Evolutionary conservation across 2,797 vertebrate species (phyloP), one percentile per base, ranked within the genome.

Genomic region (Microcaecilia unicolor): DNA sequence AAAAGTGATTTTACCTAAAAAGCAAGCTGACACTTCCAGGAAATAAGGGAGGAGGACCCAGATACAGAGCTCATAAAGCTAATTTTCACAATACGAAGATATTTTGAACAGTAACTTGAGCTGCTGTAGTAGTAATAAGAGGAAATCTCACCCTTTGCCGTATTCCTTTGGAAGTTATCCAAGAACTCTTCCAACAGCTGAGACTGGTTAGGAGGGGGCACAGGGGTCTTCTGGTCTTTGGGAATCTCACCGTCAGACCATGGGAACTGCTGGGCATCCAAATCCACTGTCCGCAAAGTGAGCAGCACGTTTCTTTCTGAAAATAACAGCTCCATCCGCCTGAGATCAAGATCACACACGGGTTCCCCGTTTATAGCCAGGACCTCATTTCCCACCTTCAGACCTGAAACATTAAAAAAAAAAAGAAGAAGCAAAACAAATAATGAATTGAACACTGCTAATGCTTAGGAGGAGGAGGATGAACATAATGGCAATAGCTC

Each of bases 351-450:
- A 26, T 78, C 50, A 4, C 81, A 83, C 15, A 94, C 81, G 2
- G 70, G 56, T 26, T 78, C 80, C 45, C 86, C 83, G 15, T 93
- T 93, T 55, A 95, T 76, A 49, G 74, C 79, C 51, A 90, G 55
- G 58, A 95, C 89, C 68, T 94, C 92, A 21, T 89, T 91, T 6
- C 87, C 87, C 18, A 84, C 81, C 51, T 83, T 78, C 49, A 95
- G 58, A 16, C 93, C 93, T 97, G 65, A 23, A 3, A 58, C 10
- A 12, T 55, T 2, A 11, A 8, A 25, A 50, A 53, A 10, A 18
- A 6, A 30, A 43, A 33, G 38, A 18, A 41, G 28, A 8, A 14
- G 18, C 15, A 13, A 19, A 18, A n/a, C n/a, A n/a, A n/a, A n/a
- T n/a, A n/a, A n/a, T n/a, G n/a, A n/a, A n/a, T n/a, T n/a, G n/a